These are phyloP conservation scores for Aphodius granarius DNA, from an alignment of 2,888 invertebrate species.

Conservation along the genomic window DNA sequence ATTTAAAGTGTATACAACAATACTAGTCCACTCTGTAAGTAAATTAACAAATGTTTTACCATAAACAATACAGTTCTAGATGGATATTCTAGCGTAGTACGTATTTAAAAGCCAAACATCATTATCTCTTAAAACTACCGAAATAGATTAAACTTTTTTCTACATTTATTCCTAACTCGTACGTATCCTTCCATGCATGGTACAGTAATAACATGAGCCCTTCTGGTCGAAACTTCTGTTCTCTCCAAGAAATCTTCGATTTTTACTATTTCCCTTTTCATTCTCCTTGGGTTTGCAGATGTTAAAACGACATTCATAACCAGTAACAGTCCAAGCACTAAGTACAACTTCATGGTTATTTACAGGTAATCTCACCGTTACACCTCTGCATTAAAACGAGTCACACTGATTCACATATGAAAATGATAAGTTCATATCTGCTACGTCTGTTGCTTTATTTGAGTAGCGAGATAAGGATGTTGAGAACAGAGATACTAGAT, in stretches of 20 bases:
- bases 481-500: background rate
- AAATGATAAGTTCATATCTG: background rate
- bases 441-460: background rate
- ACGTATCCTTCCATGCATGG: constrained; percentile 8
- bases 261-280: background rate
- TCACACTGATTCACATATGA: background rate
- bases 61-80: background rate
- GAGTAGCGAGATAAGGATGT: background rate
- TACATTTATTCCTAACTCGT: background rate
- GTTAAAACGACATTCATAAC: background rate
- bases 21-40: too few species aligned
- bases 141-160: background rate
- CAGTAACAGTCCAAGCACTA: background rate
- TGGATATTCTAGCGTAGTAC: too few species aligned
- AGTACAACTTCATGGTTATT: background rate
- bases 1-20: too few species aligned
- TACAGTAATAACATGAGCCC: background rate
- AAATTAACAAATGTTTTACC: too few species aligned
- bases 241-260: background rate
- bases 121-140: background rate
- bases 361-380: background rate
- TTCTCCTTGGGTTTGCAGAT: background rate
- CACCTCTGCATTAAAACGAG: background rate
- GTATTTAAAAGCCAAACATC: background rate
- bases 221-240: background rate